Conservation (phyloP, 1,140 invertebrate species). For the Megalopta genalis region DNA sequence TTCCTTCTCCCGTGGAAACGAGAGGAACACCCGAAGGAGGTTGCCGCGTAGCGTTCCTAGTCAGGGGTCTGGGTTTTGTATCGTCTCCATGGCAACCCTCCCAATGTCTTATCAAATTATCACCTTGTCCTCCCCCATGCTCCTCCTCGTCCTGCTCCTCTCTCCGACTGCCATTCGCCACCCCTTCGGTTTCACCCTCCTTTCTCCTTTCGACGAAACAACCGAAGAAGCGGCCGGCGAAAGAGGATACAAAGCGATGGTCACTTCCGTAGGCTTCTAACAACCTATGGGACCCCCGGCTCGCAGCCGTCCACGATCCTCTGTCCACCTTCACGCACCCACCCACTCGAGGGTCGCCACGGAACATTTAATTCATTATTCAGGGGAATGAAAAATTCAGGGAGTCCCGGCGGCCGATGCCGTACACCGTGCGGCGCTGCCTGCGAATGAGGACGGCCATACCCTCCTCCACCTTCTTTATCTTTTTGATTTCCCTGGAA, state of each 20-base stretch:
- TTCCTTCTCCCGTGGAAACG: slow-evolving; percentile 47
- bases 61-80: slow-evolving; percentile 72
- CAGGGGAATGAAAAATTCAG: slow-evolving; percentile 76
- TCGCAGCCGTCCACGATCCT: slow-evolving; percentile 38
- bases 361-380: slow-evolving; percentile 80
- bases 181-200: slow-evolving; percentile 35
- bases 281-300: slow-evolving; percentile 67
- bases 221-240: slow-evolving; percentile 64
- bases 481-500: slow-evolving; percentile 1
- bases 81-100: slow-evolving; percentile 79
- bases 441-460: slow-evolving; percentile 23
- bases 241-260: slow-evolving; percentile 74
- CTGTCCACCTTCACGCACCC: slow-evolving; percentile 54
- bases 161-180: slow-evolving; percentile 41
- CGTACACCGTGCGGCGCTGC: slow-evolving; percentile 37
- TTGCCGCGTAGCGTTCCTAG: slow-evolving; percentile 61
- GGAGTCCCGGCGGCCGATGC: slow-evolving; percentile 28
- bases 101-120: slow-evolving; percentile 81
- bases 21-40: slow-evolving; percentile 61
- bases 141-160: slow-evolving; percentile 44
- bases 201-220: slow-evolving; percentile 25
- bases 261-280: slow-evolving; percentile 72
- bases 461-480: not conserved
- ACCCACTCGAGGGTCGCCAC: slow-evolving; percentile 61
- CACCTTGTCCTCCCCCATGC: slow-evolving; percentile 75